A percentile compares a stretch with the other conserved stretches of the same genome.
These are phyloP conservation scores for Muscicapa adusta DNA, from an alignment of 2,113 vertebrate genomes.

Conservation along the genomic window DNA sequence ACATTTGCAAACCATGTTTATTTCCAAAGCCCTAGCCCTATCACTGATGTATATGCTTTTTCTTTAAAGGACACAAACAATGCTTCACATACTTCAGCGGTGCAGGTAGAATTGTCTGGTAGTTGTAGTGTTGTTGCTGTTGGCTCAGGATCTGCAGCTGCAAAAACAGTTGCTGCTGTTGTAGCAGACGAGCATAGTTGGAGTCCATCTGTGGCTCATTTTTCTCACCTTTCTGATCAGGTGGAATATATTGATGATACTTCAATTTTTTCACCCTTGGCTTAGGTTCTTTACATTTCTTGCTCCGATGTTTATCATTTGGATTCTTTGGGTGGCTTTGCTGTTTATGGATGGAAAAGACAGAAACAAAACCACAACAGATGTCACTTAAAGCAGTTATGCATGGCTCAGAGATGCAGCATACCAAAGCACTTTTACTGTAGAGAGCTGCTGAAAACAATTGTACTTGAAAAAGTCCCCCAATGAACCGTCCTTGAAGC, in stretches of 20 bases:
- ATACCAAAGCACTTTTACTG: not conserved
- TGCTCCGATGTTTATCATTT: slow-evolving; percentile 90
- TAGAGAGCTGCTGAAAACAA: not conserved
- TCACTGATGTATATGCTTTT: not conserved
- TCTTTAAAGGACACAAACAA: not conserved
- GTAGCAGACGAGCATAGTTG: slow-evolving; percentile 92
- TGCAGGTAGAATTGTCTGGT: slow-evolving; percentile 84
- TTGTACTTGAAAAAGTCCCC: not conserved
- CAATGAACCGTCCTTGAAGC: not conserved
- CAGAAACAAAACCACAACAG: not conserved
- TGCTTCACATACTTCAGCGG: slow-evolving; percentile 81
- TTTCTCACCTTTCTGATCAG: slow-evolving; percentile 94
- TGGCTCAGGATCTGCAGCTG: slow-evolving; percentile 90
- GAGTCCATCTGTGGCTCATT: slow-evolving; percentile 92
- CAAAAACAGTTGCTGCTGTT: slow-evolving; percentile 97
- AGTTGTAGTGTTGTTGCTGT: slow-evolving; percentile 90
- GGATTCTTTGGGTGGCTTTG: slow-evolving; percentile 91
- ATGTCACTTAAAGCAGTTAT: not conserved
- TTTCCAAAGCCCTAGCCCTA: not conserved
- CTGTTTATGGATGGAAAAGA: slow-evolving; percentile 65
- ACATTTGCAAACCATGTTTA: not conserved
- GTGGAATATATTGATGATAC: slow-evolving; percentile 97
- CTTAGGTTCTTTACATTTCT: slow-evolving; percentile 93
- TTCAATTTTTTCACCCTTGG: slow-evolving; percentile 93
- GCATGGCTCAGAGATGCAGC: not conserved